These are phyloP conservation scores for Babyrousa celebensis DNA, from an alignment of 2,797 vertebrate genomes.

Conservation along the genomic window DNA sequence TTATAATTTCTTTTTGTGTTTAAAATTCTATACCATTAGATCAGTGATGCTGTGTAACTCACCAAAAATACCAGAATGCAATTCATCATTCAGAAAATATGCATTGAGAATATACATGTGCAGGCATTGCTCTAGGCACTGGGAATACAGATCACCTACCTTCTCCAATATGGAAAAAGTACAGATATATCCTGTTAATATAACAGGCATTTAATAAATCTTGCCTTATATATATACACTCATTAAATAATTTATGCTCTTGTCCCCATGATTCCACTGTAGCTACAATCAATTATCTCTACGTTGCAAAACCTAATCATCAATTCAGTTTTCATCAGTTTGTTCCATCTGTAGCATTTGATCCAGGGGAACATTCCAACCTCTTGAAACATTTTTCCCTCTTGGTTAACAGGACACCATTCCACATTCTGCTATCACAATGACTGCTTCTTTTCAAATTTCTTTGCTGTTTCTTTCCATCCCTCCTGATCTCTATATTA, in stretches of 20 bases:
- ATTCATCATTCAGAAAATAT: conserved; percentile 30
- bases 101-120: background rate
- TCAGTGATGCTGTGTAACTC: background rate
- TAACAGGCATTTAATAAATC: background rate
- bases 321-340: background rate
- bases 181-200: background rate
- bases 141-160: background rate
- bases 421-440: background rate
- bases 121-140: background rate
- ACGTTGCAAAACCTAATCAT: background rate
- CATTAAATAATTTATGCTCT: background rate
- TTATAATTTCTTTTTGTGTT: background rate
- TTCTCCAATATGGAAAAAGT: conserved; percentile 2
- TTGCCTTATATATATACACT: background rate
- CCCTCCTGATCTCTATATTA: background rate
- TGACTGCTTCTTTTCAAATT: background rate
- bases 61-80: background rate
- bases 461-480: conserved; percentile 32
- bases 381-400: background rate
- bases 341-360: background rate
- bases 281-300: background rate
- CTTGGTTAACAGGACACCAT: background rate
- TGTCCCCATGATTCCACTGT: background rate
- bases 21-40: conserved; percentile 1
- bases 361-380: background rate